These are phyloP conservation scores for Heliconius melpomene DNA, from an alignment of 1,140 invertebrate species.

Conservation along the genomic window DNA sequence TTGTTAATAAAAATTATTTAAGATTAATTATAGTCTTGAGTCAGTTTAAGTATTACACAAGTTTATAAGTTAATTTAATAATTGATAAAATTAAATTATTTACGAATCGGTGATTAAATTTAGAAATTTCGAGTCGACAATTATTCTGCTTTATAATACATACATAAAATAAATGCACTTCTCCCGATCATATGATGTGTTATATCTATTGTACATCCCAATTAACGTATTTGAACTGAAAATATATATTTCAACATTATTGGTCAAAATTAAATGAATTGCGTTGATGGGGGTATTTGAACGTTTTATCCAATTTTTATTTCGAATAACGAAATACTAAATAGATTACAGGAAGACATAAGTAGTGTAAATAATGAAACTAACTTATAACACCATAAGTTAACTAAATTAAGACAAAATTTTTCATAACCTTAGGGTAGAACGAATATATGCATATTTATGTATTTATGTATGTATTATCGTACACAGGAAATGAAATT, in stretches of 20 bases:
- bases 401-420: slow-evolving; percentile 3
- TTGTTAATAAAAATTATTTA: slow-evolving; percentile 39
- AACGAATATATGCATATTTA: too few relatives aligned
- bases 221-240: too few relatives aligned
- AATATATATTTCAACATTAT: not conserved
- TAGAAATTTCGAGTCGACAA: slow-evolving; percentile 27
- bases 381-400: not conserved
- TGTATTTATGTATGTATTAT: not conserved
- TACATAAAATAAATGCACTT: not conserved
- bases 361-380: slow-evolving; percentile 10
- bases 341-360: not conserved
- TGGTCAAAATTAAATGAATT: not conserved
- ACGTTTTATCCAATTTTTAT: not conserved
- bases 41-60: slow-evolving; percentile 65
- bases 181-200: not conserved
- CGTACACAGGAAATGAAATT: not conserved
- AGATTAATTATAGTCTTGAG: slow-evolving; percentile 52
- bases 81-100: slow-evolving; percentile 11
- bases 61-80: slow-evolving; percentile 17
- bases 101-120: slow-evolving; percentile 11
- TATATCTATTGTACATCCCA: too few relatives aligned
- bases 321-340: not conserved
- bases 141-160: not conserved
- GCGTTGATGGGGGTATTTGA: not conserved
- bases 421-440: not conserved